Evolutionary conservation across 2,888 invertebrate genomes (phyloP).

Genomic region (Galerucella nymphaeae): DNA sequence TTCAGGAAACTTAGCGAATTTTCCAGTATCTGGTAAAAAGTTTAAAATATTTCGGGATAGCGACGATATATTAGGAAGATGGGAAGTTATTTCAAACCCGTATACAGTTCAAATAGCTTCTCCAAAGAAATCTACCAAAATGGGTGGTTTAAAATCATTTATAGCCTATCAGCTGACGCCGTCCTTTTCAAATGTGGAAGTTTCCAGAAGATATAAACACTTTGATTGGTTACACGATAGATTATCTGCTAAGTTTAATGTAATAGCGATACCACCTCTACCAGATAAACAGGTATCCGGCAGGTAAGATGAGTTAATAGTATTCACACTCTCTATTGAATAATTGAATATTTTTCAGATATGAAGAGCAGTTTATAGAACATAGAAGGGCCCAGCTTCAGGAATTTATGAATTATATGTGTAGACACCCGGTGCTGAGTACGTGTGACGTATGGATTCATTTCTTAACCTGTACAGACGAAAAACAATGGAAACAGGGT

Average conservation of each 20-base stretch:
- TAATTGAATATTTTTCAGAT: conserved; percentile 33
- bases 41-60: conserved; percentile 74
- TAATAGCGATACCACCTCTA: conserved; percentile 95
- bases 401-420: conserved; percentile 96
- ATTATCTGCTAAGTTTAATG: conserved; percentile 91
- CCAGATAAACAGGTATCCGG: conserved; percentile 93
- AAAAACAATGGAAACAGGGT: conserved; percentile 96
- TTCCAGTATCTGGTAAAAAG: conserved; percentile 59
- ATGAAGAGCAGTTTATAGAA: conserved; percentile 95
- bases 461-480: conserved; percentile 96
- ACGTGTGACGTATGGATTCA: conserved; percentile 95
- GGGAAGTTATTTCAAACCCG: conserved; percentile 78
- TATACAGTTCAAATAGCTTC: conserved; percentile 91
- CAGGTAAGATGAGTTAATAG: conserved; percentile 13
- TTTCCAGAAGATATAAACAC: conserved; percentile 95
- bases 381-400: conserved; percentile 93
- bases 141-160: conserved; percentile 97
- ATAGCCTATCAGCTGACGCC: conserved; percentile 97
- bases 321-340: no score
- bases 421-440: conserved; percentile 94
- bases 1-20: conserved; percentile 74
- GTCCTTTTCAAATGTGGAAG: conserved; percentile 93
- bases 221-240: conserved; percentile 99
- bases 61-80: conserved; percentile 78
- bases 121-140: conserved; percentile 96